Conservation (phyloP, 2,888 invertebrate genomes). For the Busseola fusca region DNA sequence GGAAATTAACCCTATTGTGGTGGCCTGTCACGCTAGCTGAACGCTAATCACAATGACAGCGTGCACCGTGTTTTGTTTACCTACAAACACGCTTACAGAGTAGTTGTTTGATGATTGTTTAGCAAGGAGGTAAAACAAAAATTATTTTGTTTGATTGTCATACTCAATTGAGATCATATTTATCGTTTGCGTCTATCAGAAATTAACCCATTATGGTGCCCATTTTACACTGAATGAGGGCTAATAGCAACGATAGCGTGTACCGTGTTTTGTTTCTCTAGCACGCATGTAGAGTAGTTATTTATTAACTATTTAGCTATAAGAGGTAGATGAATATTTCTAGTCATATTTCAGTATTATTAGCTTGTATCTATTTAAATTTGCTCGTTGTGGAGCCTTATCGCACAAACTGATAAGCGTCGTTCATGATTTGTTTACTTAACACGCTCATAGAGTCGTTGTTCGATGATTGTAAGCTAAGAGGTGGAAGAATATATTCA, state of each 20-base stretch:
- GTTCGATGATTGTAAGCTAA: slow-evolving; percentile 7
- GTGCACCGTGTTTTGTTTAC: slow-evolving; percentile 28
- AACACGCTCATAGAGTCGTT: not conserved
- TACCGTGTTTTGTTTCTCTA: slow-evolving; percentile 20
- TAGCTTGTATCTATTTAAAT: slow-evolving; percentile 49
- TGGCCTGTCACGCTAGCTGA: slow-evolving; percentile 24
- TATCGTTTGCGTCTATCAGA: slow-evolving; percentile 9
- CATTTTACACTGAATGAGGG: slow-evolving; percentile 10
- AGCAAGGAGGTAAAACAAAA: not conserved
- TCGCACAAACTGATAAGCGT: too few species aligned
- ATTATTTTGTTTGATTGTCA: not conserved
- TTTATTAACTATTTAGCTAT: not conserved
- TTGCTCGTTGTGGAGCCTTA: too few species aligned
- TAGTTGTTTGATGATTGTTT: slow-evolving; percentile 24
- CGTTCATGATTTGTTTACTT: too few species aligned
- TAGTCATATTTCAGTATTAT: too few species aligned
- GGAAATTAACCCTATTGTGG: slow-evolving; percentile 59
- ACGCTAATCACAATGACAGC: slow-evolving; percentile 22
- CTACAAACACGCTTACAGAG: slow-evolving; percentile 2
- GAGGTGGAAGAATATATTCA: not conserved
- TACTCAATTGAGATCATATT: not conserved
- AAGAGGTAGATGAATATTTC: not conserved
- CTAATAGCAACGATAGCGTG: not conserved
- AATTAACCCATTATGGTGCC: slow-evolving; percentile 24
- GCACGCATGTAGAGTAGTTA: not conserved